Evolutionary conservation across 2,113 vertebrate genomes (phyloP).

Genomic region (Cyprinus carpio): DNA sequence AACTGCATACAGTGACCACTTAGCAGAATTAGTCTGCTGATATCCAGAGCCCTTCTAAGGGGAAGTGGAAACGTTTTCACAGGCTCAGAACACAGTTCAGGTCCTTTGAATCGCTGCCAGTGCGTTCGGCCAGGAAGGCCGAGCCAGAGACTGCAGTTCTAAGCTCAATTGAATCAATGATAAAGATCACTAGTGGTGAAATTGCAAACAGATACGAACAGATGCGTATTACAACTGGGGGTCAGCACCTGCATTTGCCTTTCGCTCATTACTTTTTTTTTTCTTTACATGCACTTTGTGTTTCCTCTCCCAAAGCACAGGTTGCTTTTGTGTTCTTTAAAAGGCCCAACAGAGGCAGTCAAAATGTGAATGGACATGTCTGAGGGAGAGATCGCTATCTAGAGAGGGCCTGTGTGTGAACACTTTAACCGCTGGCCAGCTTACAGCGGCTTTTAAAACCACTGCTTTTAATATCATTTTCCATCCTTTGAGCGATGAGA

Average conservation of each 20-base stretch:
- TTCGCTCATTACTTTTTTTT: slow-evolving; percentile 52
- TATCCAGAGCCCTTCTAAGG: slow-evolving; percentile 53
- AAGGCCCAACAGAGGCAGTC: slow-evolving; percentile 61
- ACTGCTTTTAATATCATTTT: slow-evolving; percentile 39
- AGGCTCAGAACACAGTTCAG: slow-evolving; percentile 29
- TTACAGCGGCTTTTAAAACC: slow-evolving; percentile 38
- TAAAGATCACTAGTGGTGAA: slow-evolving; percentile 72
- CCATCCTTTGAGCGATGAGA: slow-evolving; percentile 16
- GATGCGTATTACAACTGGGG: slow-evolving; percentile 72
- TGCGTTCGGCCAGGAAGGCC: slow-evolving; percentile 51
- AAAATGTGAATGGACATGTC: slow-evolving; percentile 68
- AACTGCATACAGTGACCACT: slow-evolving; percentile 57
- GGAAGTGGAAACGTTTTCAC: slow-evolving; percentile 41
- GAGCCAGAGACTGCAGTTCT: slow-evolving; percentile 62
- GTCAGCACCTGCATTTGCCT: slow-evolving; percentile 72
- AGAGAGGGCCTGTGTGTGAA: slow-evolving; percentile 60
- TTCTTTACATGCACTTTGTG: slow-evolving; percentile 13
- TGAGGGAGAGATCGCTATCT: slow-evolving; percentile 68
- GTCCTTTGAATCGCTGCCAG: slow-evolving; percentile 65
- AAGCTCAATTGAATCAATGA: slow-evolving; percentile 63
- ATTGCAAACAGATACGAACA: slow-evolving; percentile 74
- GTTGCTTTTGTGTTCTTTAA: slow-evolving; percentile 66
- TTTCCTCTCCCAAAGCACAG: slow-evolving; percentile 56
- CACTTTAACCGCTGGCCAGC: slow-evolving; percentile 58
- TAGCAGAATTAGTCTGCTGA: slow-evolving; percentile 52